A percentile compares a stretch with the other conserved stretches of the same genome.
phyloP scores from a whole-genome alignment of 2,113 vertebrate genomes.

The Ceuthmochares aereus region DNA sequence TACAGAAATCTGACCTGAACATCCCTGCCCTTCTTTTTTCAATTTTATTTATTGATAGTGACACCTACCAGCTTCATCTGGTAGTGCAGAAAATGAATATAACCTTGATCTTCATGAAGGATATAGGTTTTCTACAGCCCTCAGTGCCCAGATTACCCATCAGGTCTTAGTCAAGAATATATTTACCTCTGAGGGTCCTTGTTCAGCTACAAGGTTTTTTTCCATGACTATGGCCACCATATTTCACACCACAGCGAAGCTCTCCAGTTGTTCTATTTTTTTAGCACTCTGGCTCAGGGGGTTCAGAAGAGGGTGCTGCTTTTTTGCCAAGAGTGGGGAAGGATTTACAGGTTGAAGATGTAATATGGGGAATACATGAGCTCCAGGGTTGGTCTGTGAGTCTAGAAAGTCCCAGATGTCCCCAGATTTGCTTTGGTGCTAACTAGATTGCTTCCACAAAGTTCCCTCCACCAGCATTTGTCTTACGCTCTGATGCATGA shows the following conservation, averaged over 20 bases:
- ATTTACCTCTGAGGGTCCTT: neutral
- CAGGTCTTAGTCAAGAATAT: neutral
- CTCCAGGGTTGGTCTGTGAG: neutral
- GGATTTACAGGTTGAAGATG: neutral
- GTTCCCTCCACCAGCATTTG: neutral
- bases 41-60: neutral
- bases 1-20: neutral
- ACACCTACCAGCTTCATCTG: neutral
- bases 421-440: neutral
- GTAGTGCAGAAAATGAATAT: neutral
- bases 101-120: rapidly evolving
- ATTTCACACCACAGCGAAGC: neutral
- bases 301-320: neutral
- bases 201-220: neutral
- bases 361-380: neutral
- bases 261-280: neutral
- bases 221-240: rapidly evolving
- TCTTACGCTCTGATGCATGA: neutral
- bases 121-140: neutral
- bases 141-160: rapidly evolving
- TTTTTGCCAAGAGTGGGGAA: neutral
- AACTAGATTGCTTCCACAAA: neutral
- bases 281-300: too few species aligned
- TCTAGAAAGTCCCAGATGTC: neutral
- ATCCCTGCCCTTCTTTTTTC: neutral